A percentile compares a stretch with the other conserved stretches of the same genome.
These are phyloP conservation scores for Phoxinus dragarum DNA, from an alignment of 2,797 vertebrate genomes.

Conservation along the genomic window DNA sequence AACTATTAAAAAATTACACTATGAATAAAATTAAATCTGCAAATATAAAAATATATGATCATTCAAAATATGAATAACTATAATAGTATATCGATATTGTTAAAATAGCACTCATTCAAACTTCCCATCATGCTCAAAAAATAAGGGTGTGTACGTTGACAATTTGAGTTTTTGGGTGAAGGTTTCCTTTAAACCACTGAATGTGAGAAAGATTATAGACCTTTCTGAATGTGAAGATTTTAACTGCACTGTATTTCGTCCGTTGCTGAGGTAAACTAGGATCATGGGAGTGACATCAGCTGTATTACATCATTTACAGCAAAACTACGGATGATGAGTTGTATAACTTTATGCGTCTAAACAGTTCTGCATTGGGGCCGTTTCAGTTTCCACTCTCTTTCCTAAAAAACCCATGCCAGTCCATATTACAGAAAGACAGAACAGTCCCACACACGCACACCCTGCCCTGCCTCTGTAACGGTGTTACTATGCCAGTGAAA, in stretches of 20 bases:
- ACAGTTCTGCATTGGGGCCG: background rate
- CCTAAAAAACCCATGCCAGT: slow-evolving; percentile 7
- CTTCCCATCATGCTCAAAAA: background rate
- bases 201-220: background rate
- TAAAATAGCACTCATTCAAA: background rate
- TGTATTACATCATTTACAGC: slow-evolving; percentile 57
- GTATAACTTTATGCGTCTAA: slow-evolving; percentile 30
- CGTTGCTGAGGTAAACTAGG: slow-evolving; percentile 37
- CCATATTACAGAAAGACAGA: slow-evolving; percentile 8
- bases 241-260: slow-evolving; percentile 9
- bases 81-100: background rate
- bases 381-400: slow-evolving; percentile 15
- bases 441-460: background rate
- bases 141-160: background rate
- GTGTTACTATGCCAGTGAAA: slow-evolving; percentile 39
- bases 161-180: background rate
- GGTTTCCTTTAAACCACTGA: background rate
- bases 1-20: background rate
- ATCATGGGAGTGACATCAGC: slow-evolving; percentile 58
- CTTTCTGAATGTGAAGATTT: slow-evolving; percentile 15
- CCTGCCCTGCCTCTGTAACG: background rate
- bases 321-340: slow-evolving; percentile 42
- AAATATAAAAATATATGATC: background rate
- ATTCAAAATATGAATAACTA: background rate
- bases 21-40: background rate